These are phyloP conservation scores for Eristalinus sepulchralis DNA, from an alignment of 2,888 invertebrate genomes.

Conservation along the genomic window DNA sequence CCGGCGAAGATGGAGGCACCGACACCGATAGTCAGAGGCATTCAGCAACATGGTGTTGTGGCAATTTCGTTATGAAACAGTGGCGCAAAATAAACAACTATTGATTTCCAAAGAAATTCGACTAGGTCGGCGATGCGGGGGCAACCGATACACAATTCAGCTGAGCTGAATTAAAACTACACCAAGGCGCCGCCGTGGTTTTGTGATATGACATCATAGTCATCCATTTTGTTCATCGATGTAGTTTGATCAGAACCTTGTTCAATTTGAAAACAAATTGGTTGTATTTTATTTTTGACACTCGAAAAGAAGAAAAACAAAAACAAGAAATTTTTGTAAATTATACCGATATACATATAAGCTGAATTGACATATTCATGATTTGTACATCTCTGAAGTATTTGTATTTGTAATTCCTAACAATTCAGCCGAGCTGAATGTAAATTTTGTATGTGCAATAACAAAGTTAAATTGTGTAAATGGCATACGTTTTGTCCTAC, in stretches of 20 bases:
- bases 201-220: conserved; percentile 16
- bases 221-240: conserved; percentile 15
- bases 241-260: conserved; percentile 19
- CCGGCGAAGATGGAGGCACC: conserved; percentile 68
- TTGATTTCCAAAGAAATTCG: conserved; percentile 77
- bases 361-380: conserved; percentile 29
- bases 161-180: conserved; percentile 42
- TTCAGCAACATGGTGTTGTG: conserved; percentile 87
- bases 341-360: conserved; percentile 13
- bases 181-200: background rate
- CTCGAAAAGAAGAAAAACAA: background rate
- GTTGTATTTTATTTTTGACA: conserved; percentile 49
- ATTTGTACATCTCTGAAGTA: conserved; percentile 26
- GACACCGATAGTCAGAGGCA: conserved; percentile 76
- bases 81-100: conserved; percentile 89
- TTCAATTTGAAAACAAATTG: conserved; percentile 23
- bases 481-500: conserved; percentile 51
- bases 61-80: conserved; percentile 88
- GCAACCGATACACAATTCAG: conserved; percentile 21
- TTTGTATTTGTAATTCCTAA: conserved; percentile 41
- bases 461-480: background rate
- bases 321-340: background rate
- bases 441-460: conserved; percentile 31
- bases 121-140: conserved; percentile 6
- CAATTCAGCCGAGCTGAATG: conserved; percentile 60